Percentiles rank a stretch among this genome's conserved stretches.
These are phyloP conservation scores for Ametastegia equiseti DNA, from an alignment of 2,888 invertebrate species.

Conservation along the genomic window DNA sequence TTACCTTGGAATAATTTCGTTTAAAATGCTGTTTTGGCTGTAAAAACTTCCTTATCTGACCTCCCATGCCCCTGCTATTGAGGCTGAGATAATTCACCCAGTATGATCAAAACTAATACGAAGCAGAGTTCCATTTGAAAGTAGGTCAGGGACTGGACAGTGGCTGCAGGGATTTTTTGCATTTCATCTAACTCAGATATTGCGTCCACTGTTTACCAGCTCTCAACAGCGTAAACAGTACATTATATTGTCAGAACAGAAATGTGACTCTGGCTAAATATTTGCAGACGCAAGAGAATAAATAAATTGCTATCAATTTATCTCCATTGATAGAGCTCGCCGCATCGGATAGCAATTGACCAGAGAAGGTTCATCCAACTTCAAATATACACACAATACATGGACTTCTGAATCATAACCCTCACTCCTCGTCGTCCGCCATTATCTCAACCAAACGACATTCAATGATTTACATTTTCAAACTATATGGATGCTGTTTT, in stretches of 20 bases:
- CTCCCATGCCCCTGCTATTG: slow-evolving; percentile 61
- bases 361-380: slow-evolving; percentile 42
- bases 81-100: slow-evolving; percentile 60
- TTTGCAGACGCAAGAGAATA: slow-evolving; percentile 19
- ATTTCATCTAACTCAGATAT: slow-evolving; percentile 12
- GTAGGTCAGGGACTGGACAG: slow-evolving; percentile 60
- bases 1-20: slow-evolving; percentile 24
- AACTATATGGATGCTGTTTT: background rate
- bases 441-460: background rate
- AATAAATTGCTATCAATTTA: slow-evolving; percentile 44
- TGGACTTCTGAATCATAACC: background rate
- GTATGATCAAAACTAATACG: slow-evolving; percentile 53
- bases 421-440: background rate
- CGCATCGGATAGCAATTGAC: slow-evolving; percentile 19
- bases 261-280: slow-evolving; percentile 30
- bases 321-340: slow-evolving; percentile 31
- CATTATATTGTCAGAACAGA: slow-evolving; percentile 17
- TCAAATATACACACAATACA: slow-evolving; percentile 14
- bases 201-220: slow-evolving; percentile 22
- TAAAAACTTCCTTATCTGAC: slow-evolving; percentile 60
- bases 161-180: slow-evolving; percentile 20
- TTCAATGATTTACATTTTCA: background rate
- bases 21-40: slow-evolving; percentile 18
- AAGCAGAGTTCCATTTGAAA: slow-evolving; percentile 63
- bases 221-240: slow-evolving; percentile 26